Base-by-base conservation (phyloP, 2,113 vertebrate species). In the Lasiurus cinereus region DNA sequence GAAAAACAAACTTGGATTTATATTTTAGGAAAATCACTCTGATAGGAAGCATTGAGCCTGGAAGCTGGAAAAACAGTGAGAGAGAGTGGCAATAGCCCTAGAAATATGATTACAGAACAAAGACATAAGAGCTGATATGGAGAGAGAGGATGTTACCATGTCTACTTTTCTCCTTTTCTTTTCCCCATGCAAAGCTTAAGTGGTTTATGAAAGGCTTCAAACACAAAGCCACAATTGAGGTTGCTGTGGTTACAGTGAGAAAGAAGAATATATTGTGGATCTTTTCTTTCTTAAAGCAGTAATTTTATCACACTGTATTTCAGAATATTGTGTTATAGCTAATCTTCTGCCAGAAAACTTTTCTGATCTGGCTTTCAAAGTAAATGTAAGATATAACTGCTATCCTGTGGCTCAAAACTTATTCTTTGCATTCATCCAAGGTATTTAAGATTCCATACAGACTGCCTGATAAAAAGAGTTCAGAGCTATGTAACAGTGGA, bases 191-290 rank as follows among this genome's bases (percentile, higher is more conserved):
- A 80, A 91, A 56, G 48, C 52, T 52, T 69, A 83, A 72, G 64
- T 91, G 56, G 19, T 73, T 85, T 86, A 83, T 59, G 64, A 52
- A 93, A 95, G 50, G 0, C 48, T 29, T 89, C 14, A n/a, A 79
- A 82, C 13, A 43, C n/a, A 85, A 43, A 92, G 27, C 54, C 64
- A 87, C 74, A 36, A 24, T 5, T 64, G 64, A 79, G 50, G 87
- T 95, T 94, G 86, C 89, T 88, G 86, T 86, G 78, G 36, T 95
- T 96, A 91, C 56, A 72, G 27, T 59, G 13, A 9, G 18, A 90
- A 62, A 79, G 33, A 85, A 91, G 27, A 93, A 94, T 94, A 88
- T 6, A 31, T 5, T 1, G 21, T 85, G 22, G 6, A 87, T 93
- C 79, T 77, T 93, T 93, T 72, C 43, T 96, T 76, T 93, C 67